Percentiles rank a stretch among this genome's conserved stretches.
phyloP scores from a whole-genome alignment of 2,797 vertebrate genomes.

The Phalanger gymnotis region DNA sequence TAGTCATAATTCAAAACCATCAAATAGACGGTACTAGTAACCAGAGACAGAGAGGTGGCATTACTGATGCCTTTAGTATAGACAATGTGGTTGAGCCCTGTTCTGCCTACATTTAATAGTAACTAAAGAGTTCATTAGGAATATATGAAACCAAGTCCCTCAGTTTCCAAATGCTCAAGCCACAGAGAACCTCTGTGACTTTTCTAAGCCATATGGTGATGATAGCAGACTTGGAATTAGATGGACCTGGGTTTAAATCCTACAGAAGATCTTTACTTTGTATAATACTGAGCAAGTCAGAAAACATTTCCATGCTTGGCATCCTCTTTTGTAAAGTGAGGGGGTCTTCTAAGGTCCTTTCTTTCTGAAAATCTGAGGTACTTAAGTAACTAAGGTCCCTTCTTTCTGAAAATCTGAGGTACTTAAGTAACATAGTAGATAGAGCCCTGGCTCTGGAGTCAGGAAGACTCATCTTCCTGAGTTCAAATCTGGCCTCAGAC shows the following conservation, averaged over 20 bases:
- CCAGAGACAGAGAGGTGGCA: background rate
- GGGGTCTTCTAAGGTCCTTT: background rate
- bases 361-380: background rate
- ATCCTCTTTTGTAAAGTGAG: background rate
- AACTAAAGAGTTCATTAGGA: background rate
- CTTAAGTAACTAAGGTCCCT: background rate
- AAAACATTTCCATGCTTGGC: background rate
- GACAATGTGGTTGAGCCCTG: background rate
- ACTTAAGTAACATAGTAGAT: too few species aligned
- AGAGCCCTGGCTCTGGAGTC: background rate
- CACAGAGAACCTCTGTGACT: background rate
- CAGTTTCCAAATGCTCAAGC: background rate
- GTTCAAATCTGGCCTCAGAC: background rate
- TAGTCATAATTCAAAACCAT: background rate
- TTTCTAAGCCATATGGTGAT: background rate
- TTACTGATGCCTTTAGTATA: background rate
- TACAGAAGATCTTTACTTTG: background rate
- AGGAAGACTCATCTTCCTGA: background rate
- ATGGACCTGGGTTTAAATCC: background rate
- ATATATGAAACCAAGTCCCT: background rate
- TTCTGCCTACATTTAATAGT: background rate
- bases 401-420: too few species aligned
- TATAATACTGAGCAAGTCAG: background rate
- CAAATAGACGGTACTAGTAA: background rate
- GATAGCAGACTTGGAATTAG: background rate